A percentile compares a stretch with the other conserved stretches of the same genome.
phyloP scores from a whole-genome alignment of 2,113 vertebrate genomes.

The Elephantulus edwardii region DNA sequence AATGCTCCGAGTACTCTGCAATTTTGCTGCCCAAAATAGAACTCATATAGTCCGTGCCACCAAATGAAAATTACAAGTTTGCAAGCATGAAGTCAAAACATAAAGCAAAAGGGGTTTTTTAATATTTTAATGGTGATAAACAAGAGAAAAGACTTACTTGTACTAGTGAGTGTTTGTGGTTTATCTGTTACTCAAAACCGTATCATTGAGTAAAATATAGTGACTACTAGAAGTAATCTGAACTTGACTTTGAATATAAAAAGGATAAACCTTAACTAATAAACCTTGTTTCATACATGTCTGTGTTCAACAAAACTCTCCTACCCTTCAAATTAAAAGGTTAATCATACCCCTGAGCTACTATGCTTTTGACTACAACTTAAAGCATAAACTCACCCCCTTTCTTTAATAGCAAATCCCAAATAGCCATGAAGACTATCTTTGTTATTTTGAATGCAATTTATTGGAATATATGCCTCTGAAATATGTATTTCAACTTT shows the following conservation, averaged over 20 bases:
- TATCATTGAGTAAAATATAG: slow-evolving; percentile 32
- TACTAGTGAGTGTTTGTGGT: slow-evolving; percentile 9
- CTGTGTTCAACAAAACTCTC: slow-evolving; percentile 45
- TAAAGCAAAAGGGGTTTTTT: slow-evolving; percentile 50
- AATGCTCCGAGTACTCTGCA: slow-evolving; percentile 70
- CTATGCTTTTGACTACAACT: slow-evolving; percentile 20
- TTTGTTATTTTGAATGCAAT: slow-evolving; percentile 12
- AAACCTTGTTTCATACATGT: slow-evolving; percentile 32
- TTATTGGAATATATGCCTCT: slow-evolving; percentile 1
- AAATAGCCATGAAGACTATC: background rate
- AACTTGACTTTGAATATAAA: slow-evolving; percentile 14
- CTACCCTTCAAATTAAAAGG: slow-evolving; percentile 50
- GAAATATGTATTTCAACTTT: slow-evolving; percentile 35
- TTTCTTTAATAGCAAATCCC: background rate
- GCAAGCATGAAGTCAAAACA: slow-evolving; percentile 66
- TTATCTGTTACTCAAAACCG: slow-evolving; percentile 24
- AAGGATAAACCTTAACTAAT: slow-evolving; percentile 46
- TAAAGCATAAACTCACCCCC: slow-evolving; percentile 12
- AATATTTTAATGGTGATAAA: slow-evolving; percentile 65
- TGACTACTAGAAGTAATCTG: slow-evolving; percentile 43
- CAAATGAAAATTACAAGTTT: slow-evolving; percentile 75
- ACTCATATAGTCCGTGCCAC: slow-evolving; percentile 66
- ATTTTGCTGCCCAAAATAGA: slow-evolving; percentile 76
- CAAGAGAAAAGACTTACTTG: background rate
- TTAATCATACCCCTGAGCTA: slow-evolving; percentile 37